Evolutionary conservation across 1,140 invertebrate genomes (phyloP), one percentile per base, ranked within the genome.

Genomic region (Polypedilum pembai): DNA sequence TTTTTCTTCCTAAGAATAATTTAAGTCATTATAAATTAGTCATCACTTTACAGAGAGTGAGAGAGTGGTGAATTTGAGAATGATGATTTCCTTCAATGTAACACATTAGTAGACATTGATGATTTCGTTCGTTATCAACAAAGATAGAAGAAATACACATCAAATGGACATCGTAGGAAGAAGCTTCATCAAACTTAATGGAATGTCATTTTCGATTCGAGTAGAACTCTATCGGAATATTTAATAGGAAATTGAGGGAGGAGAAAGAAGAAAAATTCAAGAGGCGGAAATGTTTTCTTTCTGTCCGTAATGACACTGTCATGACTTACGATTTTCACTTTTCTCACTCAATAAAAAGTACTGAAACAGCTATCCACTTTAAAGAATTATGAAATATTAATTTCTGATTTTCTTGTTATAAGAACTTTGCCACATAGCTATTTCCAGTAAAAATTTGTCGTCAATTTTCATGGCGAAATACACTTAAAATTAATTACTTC

Each of bases 401-500:
- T 56, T n/a, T 56, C 12, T n/a, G 45, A 56, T 56, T 56, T 56
- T 56, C 10, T 56, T 56, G 45, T 4, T n/a, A 15, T 15, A 15
- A 15, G 45, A 56, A 56, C 1, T 56, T 33, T 15, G 1, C 8
- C 45, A 56, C n/a, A 15, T 56, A 15, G 45, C 10, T 56, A 15
- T 56, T 56, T 56, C 45, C n/a, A 56, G 45, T 3, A 2, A 56
- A 8, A 5, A 33, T 33, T n/a, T 33, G 10, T n/a, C 45, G n/a
- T 56, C 45, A 56, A 56, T 56, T 56, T 56, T 56, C 45, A 56
- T n/a, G 45, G n/a, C 20, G 17, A 69, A 69, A 69, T 18, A 69
- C 65, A 69, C 65, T 69, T 69, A 69, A 69, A 69, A 69, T 69
- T 69, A 69, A 69, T 69, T 69, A 69, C 65, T 69, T 69, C 8